Evolutionary conservation across 2,888 invertebrate genomes (phyloP).

Genomic region (Caradrina kadenii): DNA sequence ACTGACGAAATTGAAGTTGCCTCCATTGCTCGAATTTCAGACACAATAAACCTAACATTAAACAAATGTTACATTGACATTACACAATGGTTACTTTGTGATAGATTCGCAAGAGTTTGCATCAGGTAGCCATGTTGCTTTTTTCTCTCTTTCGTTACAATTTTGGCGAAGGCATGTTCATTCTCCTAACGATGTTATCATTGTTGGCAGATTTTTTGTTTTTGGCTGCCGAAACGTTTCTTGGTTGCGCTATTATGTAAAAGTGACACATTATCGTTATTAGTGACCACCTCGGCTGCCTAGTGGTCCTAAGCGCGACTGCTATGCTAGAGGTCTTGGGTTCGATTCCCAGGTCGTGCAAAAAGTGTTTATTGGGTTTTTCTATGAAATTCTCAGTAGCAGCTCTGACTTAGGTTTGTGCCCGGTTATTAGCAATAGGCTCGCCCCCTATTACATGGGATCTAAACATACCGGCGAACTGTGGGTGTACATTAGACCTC

Average conservation of each 20-base stretch:
- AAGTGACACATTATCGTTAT: slow-evolving; percentile 6
- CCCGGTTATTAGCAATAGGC: no score
- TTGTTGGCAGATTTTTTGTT: neutral
- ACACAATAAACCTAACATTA: slow-evolving; percentile 27
- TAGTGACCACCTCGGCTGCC: no score
- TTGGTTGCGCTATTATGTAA: neutral
- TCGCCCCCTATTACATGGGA: no score
- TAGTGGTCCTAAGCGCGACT: no score
- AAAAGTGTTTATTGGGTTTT: no score
- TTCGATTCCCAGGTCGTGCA: no score
- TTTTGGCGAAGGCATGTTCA: slow-evolving; percentile 6
- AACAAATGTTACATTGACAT: slow-evolving; percentile 26
- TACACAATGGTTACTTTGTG: slow-evolving; percentile 34
- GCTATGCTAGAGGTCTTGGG: no score
- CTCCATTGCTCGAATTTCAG: slow-evolving; percentile 29
- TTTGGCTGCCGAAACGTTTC: neutral
- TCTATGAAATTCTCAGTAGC: no score
- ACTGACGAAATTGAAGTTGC: slow-evolving; percentile 13
- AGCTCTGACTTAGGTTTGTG: no score
- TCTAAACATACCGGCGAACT: no score
- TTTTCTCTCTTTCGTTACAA: slow-evolving; percentile 28
- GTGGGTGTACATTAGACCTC: no score
- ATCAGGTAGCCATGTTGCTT: slow-evolving; percentile 18
- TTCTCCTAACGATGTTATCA: slow-evolving; percentile 6
- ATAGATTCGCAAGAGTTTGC: slow-evolving; percentile 45